A percentile compares a stretch with the other conserved stretches of the same genome.
phyloP scores from a whole-genome alignment of 2,888 invertebrate species.

The Erpobdella octoculata region DNA sequence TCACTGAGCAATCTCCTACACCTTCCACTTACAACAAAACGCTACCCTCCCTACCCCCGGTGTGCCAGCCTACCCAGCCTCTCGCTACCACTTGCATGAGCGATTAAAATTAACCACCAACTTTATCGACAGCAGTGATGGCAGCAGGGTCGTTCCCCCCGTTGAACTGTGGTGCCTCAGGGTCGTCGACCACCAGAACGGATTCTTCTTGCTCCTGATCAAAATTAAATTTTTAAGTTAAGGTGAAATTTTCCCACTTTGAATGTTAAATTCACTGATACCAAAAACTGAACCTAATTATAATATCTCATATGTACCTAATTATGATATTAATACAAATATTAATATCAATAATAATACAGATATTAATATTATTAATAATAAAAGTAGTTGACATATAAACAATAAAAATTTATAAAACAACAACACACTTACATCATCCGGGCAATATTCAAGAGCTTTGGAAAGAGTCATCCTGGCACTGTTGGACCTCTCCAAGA shows the following conservation, averaged over 20 bases:
- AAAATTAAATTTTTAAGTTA: background rate
- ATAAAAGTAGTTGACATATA: background rate
- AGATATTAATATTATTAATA: background rate
- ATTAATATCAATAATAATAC: background rate
- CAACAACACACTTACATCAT: constrained; percentile 39
- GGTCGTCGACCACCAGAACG: background rate
- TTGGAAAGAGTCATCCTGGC: constrained; percentile 77
- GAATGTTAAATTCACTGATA: too few relatives aligned
- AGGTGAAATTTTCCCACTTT: too few relatives aligned
- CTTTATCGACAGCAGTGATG: background rate
- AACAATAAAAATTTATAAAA: background rate
- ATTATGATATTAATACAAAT: background rate
- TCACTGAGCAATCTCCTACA: too few relatives aligned
- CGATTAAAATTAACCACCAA: too few relatives aligned
- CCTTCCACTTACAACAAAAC: too few relatives aligned
- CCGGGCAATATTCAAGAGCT: constrained; percentile 63
- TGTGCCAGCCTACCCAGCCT: too few relatives aligned
- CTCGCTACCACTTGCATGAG: too few relatives aligned
- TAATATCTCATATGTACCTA: background rate
- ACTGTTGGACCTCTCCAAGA: constrained; percentile 84
- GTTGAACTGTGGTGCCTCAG: background rate
- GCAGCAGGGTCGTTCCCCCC: background rate
- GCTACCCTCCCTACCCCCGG: too few relatives aligned
- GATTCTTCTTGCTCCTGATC: background rate
- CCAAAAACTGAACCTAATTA: too few relatives aligned